Evolutionary conservation across 1,140 invertebrate species (phyloP), one percentile per base, ranked within the genome.

Genomic region (Zaprionus taronus): DNA sequence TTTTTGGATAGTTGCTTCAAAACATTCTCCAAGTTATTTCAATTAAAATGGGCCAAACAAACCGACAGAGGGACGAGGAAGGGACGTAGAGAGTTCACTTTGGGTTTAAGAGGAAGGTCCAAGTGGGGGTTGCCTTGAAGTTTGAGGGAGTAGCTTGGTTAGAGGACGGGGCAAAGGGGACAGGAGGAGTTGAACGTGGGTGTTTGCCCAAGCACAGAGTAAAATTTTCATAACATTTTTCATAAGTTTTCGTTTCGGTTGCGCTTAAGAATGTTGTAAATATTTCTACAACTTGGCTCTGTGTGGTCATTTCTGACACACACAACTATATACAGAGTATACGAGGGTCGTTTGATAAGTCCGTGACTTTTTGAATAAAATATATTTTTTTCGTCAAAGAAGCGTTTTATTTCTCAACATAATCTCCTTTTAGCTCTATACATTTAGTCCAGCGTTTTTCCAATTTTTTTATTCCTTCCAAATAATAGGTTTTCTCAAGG

Each of bases 1-100:
- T 61, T 61, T 69, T 38, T 15, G 61, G 58, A 70, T 62, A 70
- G 67, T 70, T 70, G 67, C 67, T 38, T 28, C 58, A 82, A 47
- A 41, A 47, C 47, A 78, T 82, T 78, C 63, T 72, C 51, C 77
- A 82, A 81, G 80, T 78, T 82, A 80, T 83, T 83, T 83, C 80
- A 83, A 83, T 83, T 83, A 83, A 83, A 83, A 72, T 68, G 62
- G 74, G 53, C 72, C 65, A 80, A 72, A 70, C 41, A 60, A 69
- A 68, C 60, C 53, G n/a, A 34, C 17, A 26, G 22, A 11, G 47
- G 2, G 55, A 5, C 17, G 6, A 11, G 9, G 12, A 17, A 20
- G 4, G 38, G 28, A 17, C 7, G 31, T n/a, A 17, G n/a, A 7
- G 12, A 17, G 41, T 4, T n/a, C 4, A 51, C 20, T 51, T 11